Conservation (phyloP, 2,888 invertebrate species). For the Chaitophorus viminalis region DNA sequence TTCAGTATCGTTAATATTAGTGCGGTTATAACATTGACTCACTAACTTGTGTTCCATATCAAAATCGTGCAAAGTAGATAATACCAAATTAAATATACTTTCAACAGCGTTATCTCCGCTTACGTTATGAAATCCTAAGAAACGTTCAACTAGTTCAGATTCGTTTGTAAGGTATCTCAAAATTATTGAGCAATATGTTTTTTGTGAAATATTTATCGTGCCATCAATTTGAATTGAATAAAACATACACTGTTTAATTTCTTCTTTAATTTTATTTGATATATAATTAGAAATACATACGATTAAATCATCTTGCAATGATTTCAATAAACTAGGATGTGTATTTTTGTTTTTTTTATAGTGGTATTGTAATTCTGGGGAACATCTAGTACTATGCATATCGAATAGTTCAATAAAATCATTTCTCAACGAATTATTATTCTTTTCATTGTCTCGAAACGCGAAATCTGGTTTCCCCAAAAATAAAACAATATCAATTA, state of each 20-base stretch:
- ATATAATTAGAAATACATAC: not conserved
- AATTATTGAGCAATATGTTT: not conserved
- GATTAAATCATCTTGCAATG: not conserved
- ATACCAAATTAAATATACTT: no score
- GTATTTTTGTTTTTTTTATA: not conserved
- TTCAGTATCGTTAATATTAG: no score
- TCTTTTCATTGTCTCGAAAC: no score
- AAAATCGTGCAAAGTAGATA: no score
- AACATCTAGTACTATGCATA: not conserved
- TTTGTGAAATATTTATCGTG: not conserved
- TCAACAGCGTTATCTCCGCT: no score
- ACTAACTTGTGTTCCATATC: no score
- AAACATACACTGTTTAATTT: conserved; percentile 33
- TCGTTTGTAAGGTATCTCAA: not conserved
- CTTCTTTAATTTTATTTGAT: not conserved
- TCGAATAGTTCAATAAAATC: not conserved
- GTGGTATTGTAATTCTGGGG: not conserved
- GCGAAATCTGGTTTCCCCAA: not conserved
- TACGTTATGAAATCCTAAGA: not conserved
- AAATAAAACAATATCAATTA: conserved; percentile 3
- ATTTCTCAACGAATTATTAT: no score
- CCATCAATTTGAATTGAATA: conserved; percentile 29
- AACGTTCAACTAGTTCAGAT: not conserved
- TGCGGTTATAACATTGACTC: no score
- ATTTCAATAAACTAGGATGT: not conserved